Evolutionary conservation across 1,140 invertebrate genomes (phyloP).

Genomic region (Achroia grisella): DNA sequence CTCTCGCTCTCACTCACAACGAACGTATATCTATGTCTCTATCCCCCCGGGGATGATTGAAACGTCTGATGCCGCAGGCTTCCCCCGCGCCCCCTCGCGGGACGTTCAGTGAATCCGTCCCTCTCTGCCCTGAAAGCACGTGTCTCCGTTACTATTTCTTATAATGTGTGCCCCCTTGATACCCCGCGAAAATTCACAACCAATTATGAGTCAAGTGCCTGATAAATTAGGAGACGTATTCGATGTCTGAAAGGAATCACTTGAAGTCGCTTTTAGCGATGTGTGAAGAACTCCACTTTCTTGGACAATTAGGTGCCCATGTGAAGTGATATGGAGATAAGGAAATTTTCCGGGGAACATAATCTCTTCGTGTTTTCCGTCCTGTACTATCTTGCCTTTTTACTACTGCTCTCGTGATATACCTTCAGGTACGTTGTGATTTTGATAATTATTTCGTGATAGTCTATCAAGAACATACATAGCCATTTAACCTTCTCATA

Average conservation of each 20-base stretch:
- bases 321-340: constrained; percentile 67
- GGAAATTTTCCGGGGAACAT: constrained; percentile 44
- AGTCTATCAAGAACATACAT: background rate
- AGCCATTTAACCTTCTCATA: constrained; percentile 7
- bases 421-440: constrained; percentile 44
- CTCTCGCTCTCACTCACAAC: constrained; percentile 35
- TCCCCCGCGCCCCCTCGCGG: constrained; percentile 61
- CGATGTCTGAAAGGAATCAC: constrained; percentile 57
- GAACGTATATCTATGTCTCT: constrained; percentile 29
- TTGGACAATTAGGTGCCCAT: constrained; percentile 48
- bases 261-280: constrained; percentile 45
- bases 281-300: constrained; percentile 36
- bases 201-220: constrained; percentile 69
- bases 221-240: constrained; percentile 60
- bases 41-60: constrained; percentile 66
- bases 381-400: constrained; percentile 45
- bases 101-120: constrained; percentile 73
- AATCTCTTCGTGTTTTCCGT: constrained; percentile 59
- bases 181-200: constrained; percentile 64
- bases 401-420: constrained; percentile 38
- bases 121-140: constrained; percentile 69
- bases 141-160: constrained; percentile 69
- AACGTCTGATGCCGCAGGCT: constrained; percentile 71
- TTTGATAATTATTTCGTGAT: background rate
- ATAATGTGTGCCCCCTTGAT: constrained; percentile 66